Evolutionary conservation across 2,888 invertebrate species (phyloP), one percentile per base, ranked within the genome.

Genomic region (Drosophila pegasa): DNA sequence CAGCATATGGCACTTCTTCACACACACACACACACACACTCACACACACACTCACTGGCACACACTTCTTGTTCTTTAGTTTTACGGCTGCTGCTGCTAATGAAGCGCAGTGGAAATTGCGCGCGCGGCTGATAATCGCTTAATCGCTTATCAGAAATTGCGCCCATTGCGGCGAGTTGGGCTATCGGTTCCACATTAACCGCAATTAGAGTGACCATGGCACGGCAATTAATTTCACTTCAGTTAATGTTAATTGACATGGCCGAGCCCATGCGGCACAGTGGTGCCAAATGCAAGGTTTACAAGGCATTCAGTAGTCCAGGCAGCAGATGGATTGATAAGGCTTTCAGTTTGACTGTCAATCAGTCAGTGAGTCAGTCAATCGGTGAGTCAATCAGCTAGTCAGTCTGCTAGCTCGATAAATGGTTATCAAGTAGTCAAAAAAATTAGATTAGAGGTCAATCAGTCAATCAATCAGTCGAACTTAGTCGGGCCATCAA

Each of bases 141-240:
- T 81, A 81, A 82, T 82, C 80, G 85, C 66, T 68, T 69, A 80
- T 81, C 78, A 63, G 59, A 71, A 78, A 75, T 66, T 67, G 66
- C 62, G 65, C 55, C 60, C 80, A 72, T 80, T 82, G 83, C 63
- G 66, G 50, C 45, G 58, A 35, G 31, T 41, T 37, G 7, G 35
- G 63, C 55, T 74, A 81, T 85, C 75, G 79, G 79, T 77, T 81
- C 69, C 72, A 81, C 79, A 85, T 85, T 82, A 82, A 79, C 55
- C 72, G 68, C 85, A 82, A 82, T 82, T 82, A 85, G 85, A 73
- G 68, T 71, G 68, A 71, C 76, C 71, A 76, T 78, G 68, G 66
- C 50, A 18, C 48, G 77, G 69, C 80, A 85, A 82, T 82, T 82
- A 81, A 81, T 84, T 82, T 79, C 70, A 79, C 79, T 84, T 74